Percentiles rank a stretch among this genome's conserved stretches.
phyloP scores from a whole-genome alignment of 1,140 invertebrate species.

The Pygmarrhopalites habei region DNA sequence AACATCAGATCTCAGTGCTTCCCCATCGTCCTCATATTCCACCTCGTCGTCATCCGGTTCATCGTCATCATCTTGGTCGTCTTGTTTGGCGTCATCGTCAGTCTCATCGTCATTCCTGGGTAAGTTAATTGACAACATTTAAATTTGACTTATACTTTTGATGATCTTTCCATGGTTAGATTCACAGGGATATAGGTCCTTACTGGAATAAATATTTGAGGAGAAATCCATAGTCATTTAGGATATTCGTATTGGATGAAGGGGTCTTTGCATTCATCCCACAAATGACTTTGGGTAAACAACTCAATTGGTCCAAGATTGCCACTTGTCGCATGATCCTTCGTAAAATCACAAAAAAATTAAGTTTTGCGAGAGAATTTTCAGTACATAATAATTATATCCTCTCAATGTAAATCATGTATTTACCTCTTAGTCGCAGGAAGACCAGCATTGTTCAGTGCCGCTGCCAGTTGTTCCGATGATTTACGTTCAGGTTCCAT shows the following conservation, averaged over 20 bases:
- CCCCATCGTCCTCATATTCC: neutral
- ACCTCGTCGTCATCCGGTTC: neutral
- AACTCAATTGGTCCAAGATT: slow-evolving; percentile 28
- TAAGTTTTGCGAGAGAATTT: too few species aligned
- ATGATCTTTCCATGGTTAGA: too few species aligned
- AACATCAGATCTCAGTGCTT: neutral
- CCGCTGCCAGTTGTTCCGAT: neutral
- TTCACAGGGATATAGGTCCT: too few species aligned
- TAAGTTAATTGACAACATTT: too few species aligned
- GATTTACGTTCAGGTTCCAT: too few species aligned
- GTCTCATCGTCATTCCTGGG: too few species aligned
- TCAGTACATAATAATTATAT: too few species aligned
- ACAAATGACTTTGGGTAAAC: slow-evolving; percentile 33
- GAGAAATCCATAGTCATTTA: slow-evolving; percentile 33
- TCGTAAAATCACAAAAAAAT: too few species aligned
- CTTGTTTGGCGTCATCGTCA: too few species aligned
- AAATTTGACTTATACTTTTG: too few species aligned
- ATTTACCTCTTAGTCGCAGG: slow-evolving; percentile 3
- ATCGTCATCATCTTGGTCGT: slow-evolving; percentile 12
- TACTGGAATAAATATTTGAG: slow-evolving; percentile 30
- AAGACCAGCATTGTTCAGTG: neutral
- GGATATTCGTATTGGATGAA: slow-evolving; percentile 19
- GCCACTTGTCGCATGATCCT: slow-evolving; percentile 23
- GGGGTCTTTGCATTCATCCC: slow-evolving; percentile 22
- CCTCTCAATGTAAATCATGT: too few species aligned